Evolutionary conservation across 2,888 invertebrate genomes (phyloP).

Genomic region (Steinernema scapterisci): DNA sequence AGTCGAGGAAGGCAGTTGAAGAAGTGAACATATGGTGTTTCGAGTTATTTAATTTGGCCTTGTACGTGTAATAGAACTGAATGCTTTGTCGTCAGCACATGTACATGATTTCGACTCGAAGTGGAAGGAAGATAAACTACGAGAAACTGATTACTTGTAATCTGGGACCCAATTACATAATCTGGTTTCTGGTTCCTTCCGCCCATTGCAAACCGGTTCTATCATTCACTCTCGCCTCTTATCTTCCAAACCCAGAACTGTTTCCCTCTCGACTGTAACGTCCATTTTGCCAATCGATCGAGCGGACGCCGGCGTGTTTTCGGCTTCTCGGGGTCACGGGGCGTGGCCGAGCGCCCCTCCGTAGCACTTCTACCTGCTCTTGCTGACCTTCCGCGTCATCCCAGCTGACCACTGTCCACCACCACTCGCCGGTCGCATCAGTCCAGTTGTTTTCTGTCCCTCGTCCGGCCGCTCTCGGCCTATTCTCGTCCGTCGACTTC

Average conservation of each 20-base stretch:
- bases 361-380: constrained; percentile 14
- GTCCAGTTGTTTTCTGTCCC: constrained; percentile 17
- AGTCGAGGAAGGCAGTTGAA: not conserved
- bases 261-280: not conserved
- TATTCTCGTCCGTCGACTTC: not conserved
- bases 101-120: too few species aligned
- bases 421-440: not conserved
- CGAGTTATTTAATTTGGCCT: too few species aligned
- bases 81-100: too few species aligned
- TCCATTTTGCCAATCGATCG: not conserved
- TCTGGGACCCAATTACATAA: too few species aligned
- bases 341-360: not conserved
- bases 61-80: too few species aligned
- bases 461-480: not conserved
- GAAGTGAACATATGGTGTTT: too few species aligned
- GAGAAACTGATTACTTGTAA: too few species aligned
- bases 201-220: too few species aligned
- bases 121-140: too few species aligned
- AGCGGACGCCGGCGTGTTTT: not conserved
- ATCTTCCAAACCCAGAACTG: not conserved
- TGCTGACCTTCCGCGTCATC: not conserved
- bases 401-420: constrained; percentile 8
- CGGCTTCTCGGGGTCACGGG: constrained; percentile 15
- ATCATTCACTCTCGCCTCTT: not conserved
- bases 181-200: too few species aligned